Evolutionary conservation across 2,113 vertebrate species (phyloP).

Genomic region (Eptesicus fuscus): DNA sequence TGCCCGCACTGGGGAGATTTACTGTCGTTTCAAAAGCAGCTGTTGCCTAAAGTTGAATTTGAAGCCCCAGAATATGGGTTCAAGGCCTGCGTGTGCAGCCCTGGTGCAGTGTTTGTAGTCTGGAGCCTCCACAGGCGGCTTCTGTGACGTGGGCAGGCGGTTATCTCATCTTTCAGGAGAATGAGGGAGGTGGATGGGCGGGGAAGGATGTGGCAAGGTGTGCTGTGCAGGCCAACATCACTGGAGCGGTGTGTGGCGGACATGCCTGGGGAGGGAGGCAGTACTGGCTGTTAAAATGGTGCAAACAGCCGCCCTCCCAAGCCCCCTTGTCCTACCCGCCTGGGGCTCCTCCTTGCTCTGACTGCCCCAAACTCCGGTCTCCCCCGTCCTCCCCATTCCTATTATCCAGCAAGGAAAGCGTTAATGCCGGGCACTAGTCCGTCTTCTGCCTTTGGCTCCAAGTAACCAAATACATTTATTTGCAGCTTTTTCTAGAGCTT

Average conservation of each 20-base stretch:
- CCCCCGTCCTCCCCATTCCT: fast-evolving
- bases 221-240: fast-evolving
- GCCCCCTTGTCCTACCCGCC: fast-evolving
- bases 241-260: fast-evolving
- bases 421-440: background rate
- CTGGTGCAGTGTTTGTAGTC: background rate
- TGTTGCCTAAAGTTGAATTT: background rate
- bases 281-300: background rate
- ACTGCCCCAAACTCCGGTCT: fast-evolving
- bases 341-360: background rate
- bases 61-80: background rate
- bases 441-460: background rate
- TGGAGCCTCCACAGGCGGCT: fast-evolving
- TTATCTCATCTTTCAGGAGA: fast-evolving
- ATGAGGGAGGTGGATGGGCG: background rate
- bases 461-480: constrained; percentile 32
- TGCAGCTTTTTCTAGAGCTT: constrained; percentile 20
- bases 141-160: background rate
- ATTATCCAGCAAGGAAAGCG: background rate
- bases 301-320: background rate
- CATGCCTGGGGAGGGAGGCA: background rate
- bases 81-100: too few species aligned
- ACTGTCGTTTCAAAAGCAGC: background rate
- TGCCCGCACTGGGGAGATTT: too few species aligned
- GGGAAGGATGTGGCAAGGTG: background rate